A percentile compares a stretch with the other conserved stretches of the same genome.
phyloP scores from a whole-genome alignment of 1,140 invertebrate species.

The Sweltsa coloradensis region DNA sequence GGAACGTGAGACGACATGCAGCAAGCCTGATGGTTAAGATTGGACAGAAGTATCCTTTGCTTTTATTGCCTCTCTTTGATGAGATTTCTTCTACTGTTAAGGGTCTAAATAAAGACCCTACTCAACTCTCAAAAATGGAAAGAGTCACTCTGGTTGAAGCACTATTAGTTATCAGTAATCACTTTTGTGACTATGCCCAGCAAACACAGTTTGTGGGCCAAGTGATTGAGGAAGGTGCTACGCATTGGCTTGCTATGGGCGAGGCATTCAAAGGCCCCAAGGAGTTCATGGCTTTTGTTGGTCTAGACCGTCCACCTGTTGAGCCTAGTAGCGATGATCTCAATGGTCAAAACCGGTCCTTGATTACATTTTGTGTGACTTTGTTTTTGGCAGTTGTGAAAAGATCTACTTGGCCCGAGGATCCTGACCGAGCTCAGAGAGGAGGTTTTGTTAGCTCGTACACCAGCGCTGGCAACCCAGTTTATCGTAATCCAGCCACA shows the following conservation, averaged over 20 bases:
- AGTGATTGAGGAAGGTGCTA: conserved; percentile 47
- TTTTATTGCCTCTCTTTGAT: conserved; percentile 76
- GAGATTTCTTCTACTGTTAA: conserved; percentile 63
- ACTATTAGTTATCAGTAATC: conserved; percentile 70
- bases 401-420: conserved; percentile 69
- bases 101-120: conserved; percentile 44
- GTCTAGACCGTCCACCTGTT: conserved; percentile 54
- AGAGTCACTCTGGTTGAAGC: conserved; percentile 68
- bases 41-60: conserved; percentile 68
- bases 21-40: conserved; percentile 83
- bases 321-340: conserved; percentile 45
- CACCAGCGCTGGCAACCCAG: conserved; percentile 58
- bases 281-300: conserved; percentile 64
- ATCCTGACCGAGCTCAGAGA: conserved; percentile 59
- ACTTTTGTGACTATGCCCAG: conserved; percentile 76
- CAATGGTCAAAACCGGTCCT: conserved; percentile 36
- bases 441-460: conserved; percentile 67
- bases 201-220: conserved; percentile 73
- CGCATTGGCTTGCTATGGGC: conserved; percentile 46
- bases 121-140: conserved; percentile 70
- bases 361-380: conserved; percentile 55
- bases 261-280: conserved; percentile 44
- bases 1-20: conserved; percentile 77
- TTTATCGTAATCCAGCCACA: conserved; percentile 74
- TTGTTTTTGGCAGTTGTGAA: conserved; percentile 72